A percentile compares a stretch with the other conserved stretches of the same genome.
phyloP scores from a whole-genome alignment of 2,888 invertebrate genomes.

The Resseliella maxima region DNA sequence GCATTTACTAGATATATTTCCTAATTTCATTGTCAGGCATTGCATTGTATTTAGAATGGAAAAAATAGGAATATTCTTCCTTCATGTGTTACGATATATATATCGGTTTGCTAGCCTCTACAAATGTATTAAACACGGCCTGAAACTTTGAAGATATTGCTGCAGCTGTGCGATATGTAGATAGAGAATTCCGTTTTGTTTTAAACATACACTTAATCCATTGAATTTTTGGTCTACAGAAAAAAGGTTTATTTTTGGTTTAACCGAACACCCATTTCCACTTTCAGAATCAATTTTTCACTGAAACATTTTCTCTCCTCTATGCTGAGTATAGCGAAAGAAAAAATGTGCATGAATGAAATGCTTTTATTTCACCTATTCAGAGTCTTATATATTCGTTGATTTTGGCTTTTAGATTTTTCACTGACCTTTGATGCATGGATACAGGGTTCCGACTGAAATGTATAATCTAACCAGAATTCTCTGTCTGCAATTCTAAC shows the following conservation, averaged over 20 bases:
- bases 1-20: constrained; percentile 54
- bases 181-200: constrained; percentile 5
- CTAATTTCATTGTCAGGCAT: constrained; percentile 45
- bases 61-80: not conserved
- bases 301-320: constrained; percentile 3
- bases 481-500: not conserved
- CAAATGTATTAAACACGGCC: constrained; percentile 4
- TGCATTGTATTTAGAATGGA: not conserved
- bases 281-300: constrained; percentile 42
- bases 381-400: not conserved
- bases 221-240: constrained; percentile 14
- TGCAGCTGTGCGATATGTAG: constrained; percentile 55
- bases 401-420: constrained; percentile 28
- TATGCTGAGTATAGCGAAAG: not conserved
- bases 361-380: not conserved
- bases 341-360: not conserved
- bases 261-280: not conserved
- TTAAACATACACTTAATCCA: constrained; percentile 43
- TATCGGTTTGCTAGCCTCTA: not conserved
- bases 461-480: constrained; percentile 29
- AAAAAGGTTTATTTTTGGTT: constrained; percentile 4
- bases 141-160: constrained; percentile 31
- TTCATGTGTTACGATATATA: constrained; percentile 11
- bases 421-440: constrained; percentile 31
- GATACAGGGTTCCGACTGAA: not conserved